phyloP scores from a whole-genome alignment of 2,797 vertebrate genomes.

The Molossus molossus region DNA sequence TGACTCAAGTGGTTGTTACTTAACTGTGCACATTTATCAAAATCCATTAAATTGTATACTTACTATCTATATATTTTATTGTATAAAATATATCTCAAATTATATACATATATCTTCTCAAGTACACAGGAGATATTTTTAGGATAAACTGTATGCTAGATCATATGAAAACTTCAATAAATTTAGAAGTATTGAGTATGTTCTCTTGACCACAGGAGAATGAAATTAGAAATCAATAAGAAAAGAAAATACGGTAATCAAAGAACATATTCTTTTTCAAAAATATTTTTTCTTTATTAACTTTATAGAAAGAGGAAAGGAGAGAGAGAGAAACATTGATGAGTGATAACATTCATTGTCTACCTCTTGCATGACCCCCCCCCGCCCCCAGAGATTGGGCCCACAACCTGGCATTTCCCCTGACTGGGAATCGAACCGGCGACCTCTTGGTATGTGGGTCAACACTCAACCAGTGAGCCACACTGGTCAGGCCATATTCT shows the following conservation, averaged over 20 bases:
- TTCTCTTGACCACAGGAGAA: constrained; percentile 5
- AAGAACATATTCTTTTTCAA: not conserved
- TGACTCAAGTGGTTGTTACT: not conserved
- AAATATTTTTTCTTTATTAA: too few species aligned
- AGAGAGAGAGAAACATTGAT: too few species aligned
- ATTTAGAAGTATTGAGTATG: not conserved
- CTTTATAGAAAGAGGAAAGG: too few species aligned
- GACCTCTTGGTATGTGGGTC: too few species aligned
- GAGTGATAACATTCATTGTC: too few species aligned
- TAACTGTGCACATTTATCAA: not conserved
- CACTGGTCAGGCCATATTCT: not conserved
- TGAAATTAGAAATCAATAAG: not conserved
- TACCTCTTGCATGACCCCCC: too few species aligned
- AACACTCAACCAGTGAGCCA: too few species aligned
- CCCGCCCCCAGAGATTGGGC: too few species aligned
- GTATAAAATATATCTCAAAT: not conserved
- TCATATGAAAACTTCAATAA: not conserved
- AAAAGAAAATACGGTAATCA: not conserved
- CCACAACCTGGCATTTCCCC: too few species aligned
- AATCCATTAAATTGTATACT: not conserved
- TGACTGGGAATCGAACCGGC: too few species aligned
- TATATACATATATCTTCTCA: not conserved
- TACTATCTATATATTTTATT: not conserved
- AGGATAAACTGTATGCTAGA: not conserved
- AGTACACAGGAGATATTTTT: not conserved